Percentiles rank a stretch among this genome's conserved stretches.
Conservation (phyloP, 2,113 vertebrate species). For the Paracanthobrama guichenoti region DNA sequence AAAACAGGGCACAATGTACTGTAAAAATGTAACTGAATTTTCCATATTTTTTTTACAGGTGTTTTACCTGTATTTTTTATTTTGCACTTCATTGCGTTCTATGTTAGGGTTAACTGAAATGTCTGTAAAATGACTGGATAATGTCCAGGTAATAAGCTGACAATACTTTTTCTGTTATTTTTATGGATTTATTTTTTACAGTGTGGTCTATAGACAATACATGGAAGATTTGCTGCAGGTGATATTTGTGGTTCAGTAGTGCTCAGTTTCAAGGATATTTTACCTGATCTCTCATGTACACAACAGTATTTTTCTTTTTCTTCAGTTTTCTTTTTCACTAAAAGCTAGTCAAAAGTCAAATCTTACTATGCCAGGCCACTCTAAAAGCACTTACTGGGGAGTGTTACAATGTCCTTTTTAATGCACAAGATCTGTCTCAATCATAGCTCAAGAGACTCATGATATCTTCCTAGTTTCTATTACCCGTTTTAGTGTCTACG, state of each 20-base stretch:
- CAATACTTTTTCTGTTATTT: too few relatives aligned
- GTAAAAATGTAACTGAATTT: too few relatives aligned
- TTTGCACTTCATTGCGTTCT: too few relatives aligned
- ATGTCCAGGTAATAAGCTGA: too few relatives aligned
- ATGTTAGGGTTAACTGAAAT: too few relatives aligned
- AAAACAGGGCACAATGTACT: too few relatives aligned
- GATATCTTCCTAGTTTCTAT: constrained; percentile 25
- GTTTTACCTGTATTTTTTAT: too few relatives aligned
- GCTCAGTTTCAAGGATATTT: not conserved
- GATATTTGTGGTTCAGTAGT: not conserved
- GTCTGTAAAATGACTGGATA: too few relatives aligned
- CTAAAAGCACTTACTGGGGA: constrained; percentile 23
- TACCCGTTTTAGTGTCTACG: not conserved
- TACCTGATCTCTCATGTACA: not conserved
- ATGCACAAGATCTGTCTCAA: constrained; percentile 3
- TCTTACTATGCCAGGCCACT: not conserved
- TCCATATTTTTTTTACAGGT: too few relatives aligned
- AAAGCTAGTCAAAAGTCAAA: not conserved
- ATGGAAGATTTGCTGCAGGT: not conserved
- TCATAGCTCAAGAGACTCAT: constrained; percentile 17
- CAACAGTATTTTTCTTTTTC: not conserved
- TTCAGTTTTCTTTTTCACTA: not conserved
- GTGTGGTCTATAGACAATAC: not conserved
- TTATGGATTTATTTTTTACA: not conserved
- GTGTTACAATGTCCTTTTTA: constrained; percentile 12